Base-by-base conservation (phyloP, 2,113 vertebrate genomes). In the Sarotherodon lohbergeri region DNA sequence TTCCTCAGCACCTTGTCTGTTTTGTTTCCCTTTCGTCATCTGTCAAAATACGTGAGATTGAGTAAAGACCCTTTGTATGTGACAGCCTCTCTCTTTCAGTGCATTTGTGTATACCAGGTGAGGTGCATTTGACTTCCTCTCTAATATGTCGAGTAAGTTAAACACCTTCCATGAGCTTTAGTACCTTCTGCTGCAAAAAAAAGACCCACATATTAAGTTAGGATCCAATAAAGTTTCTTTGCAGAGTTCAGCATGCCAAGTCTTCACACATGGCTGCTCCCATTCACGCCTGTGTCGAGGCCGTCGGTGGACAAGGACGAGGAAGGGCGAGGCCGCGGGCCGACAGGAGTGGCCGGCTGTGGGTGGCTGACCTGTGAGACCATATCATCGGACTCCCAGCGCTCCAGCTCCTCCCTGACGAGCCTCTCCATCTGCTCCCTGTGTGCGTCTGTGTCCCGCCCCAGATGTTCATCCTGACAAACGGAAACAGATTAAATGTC, bases 361-460 rank as follows among this genome's bases (percentile, higher is more conserved):
- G 95, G 94, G 3, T 98, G 98, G 92, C 98, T 98, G 87, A 97
- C 95, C 71, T 98, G 98, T 2, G 98, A 98, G 4, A 95, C 96
- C 0, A 97, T 93, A 2, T 98, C 99, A 1, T 99, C 98, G 0
- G 97, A 98, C 79, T 99, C 98, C 97, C 98, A 99, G 39, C 97
- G 97, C 73, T 99, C 98, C 93, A 99, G 85, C 55, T 99, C 99
- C 90, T 99, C 99, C 16, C 97, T 96, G 41, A 99, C 98, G 1
- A 99, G 96, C 24, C 96, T 93, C 90, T 99, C 99, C 98, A 98
- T 98, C 80, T 98, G 98, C 6, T 99, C 98, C 84, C 97, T 91
- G 95, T 98, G 98, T 11, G 95, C 86, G 5, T 99, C 98, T 1
- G 91, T 97, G 90, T 98, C 97, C 13, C 96, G 96, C 6, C 98